Evolutionary conservation across 2,888 invertebrate genomes (phyloP), one percentile per base, ranked within the genome.

Genomic region (Parnassius mnemosyne): DNA sequence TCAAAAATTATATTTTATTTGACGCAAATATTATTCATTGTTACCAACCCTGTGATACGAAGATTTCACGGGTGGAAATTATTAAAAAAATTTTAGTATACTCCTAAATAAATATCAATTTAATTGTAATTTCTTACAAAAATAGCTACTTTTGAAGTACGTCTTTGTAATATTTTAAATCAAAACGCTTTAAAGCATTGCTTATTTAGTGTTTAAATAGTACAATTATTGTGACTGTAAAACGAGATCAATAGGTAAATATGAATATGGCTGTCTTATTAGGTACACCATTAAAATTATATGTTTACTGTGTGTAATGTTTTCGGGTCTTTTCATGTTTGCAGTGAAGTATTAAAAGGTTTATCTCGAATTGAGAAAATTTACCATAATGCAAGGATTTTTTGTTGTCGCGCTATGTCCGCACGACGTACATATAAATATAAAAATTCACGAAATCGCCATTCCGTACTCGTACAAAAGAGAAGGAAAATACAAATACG

Each of bases 41-140:
- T 49, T 49, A 13, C 13, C 13, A 12, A 16, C 46, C 10, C 61
- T 61, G 61, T 52, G 56, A 51, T 57, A 61, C 57, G 20, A 25
- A 53, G 16, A 42, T 9, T 50, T 13, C 46, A 11, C 53, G 34
- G 16, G 47, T 16, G 46, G 3, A 25, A 52, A 49, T 49, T 52
- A 51, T 47, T 56, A 53, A 52, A 25, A 46, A 25, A 46, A 57
- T 47, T 58, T 44, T n/a, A 42, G 52, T 16, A 57, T 44, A 42
- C 25, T 20, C 13, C n/a, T 34, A 57, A 57, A 57, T 50, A 47
- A 57, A 61, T 49, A 49, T 53, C 57, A 57, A 61, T 16, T 34
- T 50, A 58, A 12, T 62, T 43, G 47, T 52, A 52, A 47, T 60
- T n/a, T 52, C 42, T 42, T 51, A 46, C 9, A 52, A 43, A 9